phyloP scores from a whole-genome alignment of 2,888 invertebrate genomes.

The Trypoxylon attenuatum region DNA sequence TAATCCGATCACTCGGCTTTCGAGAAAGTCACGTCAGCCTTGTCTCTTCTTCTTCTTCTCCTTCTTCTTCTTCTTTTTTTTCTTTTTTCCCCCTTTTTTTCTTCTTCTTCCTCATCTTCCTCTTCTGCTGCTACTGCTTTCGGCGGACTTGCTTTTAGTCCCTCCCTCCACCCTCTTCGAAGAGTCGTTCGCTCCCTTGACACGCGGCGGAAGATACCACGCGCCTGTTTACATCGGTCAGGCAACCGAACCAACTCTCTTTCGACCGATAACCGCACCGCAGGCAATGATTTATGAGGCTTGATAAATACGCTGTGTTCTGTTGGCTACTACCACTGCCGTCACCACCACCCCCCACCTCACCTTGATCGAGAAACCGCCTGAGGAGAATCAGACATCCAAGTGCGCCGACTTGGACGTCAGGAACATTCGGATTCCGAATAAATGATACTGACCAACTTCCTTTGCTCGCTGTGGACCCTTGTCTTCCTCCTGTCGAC shows the following conservation, averaged over 20 bases:
- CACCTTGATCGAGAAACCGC: no score
- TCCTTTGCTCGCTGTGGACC: no score
- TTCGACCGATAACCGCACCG: slow-evolving; percentile 56
- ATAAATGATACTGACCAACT: no score
- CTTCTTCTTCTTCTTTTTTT: background rate
- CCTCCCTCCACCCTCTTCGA: no score
- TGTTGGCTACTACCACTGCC: background rate
- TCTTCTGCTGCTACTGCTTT: background rate
- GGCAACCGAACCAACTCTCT: slow-evolving; percentile 51
- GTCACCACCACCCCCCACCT: background rate
- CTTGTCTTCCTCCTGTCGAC: no score
- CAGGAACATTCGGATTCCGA: background rate
- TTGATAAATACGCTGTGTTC: slow-evolving; percentile 41
- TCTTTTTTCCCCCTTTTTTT: background rate
- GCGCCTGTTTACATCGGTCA: slow-evolving; percentile 57
- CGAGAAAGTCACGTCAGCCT: slow-evolving; percentile 1
- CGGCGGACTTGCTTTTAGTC: background rate
- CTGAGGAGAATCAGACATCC: background rate
- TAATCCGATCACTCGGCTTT: slow-evolving; percentile 25
- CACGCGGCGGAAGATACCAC: slow-evolving; percentile 30
- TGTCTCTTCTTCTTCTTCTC: background rate
- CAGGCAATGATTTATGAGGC: slow-evolving; percentile 56
- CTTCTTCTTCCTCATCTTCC: no score
- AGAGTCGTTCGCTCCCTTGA: background rate
- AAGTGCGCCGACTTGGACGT: background rate